Percentiles rank a stretch among this genome's conserved stretches.
These are phyloP conservation scores for Dolichoris vasculosae DNA, from an alignment of 1,140 invertebrate species.

Conservation along the genomic window DNA sequence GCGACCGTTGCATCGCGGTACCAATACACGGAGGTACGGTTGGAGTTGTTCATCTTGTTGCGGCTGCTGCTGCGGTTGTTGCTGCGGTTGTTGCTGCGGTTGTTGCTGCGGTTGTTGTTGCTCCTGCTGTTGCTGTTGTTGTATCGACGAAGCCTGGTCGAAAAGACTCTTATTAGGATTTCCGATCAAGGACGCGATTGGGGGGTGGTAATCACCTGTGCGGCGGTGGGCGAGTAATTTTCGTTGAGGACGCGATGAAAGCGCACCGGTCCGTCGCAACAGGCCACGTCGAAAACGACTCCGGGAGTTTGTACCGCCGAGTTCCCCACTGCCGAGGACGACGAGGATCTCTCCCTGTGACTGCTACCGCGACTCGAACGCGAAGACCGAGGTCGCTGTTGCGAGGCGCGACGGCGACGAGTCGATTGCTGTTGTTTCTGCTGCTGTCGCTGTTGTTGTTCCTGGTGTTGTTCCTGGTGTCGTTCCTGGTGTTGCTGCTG, in stretches of 20 bases:
- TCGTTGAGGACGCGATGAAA: conserved; percentile 87
- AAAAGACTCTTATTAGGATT: neutral
- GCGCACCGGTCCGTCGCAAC: conserved; percentile 89
- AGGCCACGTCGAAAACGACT: conserved; percentile 86
- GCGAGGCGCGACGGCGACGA: neutral
- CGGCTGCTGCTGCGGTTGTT: neutral
- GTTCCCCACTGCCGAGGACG: conserved; percentile 10
- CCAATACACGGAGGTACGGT: neutral
- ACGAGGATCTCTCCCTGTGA: neutral
- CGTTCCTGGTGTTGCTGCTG: conserved; percentile 42
- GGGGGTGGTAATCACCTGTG: conserved; percentile 53
- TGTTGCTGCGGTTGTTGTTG: neutral
- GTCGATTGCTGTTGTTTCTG: conserved; percentile 9
- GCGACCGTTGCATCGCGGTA: conserved; percentile 27
- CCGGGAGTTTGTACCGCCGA: conserved; percentile 50
- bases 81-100: neutral
- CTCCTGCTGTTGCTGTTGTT: neutral
- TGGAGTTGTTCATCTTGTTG: neutral
- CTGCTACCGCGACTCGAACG: neutral
- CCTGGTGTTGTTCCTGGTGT: too few relatives aligned
- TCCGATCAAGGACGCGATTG: too few relatives aligned
- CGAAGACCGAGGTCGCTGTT: conserved; percentile 1
- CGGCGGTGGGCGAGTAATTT: conserved; percentile 75
- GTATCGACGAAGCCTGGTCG: neutral
- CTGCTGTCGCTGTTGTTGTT: conserved; percentile 45